Percentiles rank a stretch among this genome's conserved stretches.
Conservation (phyloP, 2,797 vertebrate species). For the Falco concolor region DNA sequence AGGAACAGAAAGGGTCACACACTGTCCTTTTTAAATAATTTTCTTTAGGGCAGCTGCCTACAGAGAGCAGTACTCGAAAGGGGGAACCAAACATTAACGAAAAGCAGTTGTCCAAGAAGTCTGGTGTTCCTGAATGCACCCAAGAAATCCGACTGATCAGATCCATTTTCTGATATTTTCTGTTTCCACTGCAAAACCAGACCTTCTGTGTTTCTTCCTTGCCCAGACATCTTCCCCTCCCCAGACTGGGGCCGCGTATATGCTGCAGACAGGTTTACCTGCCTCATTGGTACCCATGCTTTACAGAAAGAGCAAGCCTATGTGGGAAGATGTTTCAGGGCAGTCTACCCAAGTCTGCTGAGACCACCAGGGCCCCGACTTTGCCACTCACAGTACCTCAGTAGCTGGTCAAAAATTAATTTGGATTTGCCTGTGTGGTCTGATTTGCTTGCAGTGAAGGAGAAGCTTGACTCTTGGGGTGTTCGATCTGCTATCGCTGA, state of each 20-base stretch:
- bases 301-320: background rate
- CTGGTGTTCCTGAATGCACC: background rate
- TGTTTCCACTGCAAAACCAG: background rate
- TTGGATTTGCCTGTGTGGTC: background rate
- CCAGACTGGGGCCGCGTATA: background rate
- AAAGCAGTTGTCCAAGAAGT: background rate
- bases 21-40: background rate
- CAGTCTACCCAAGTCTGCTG: background rate
- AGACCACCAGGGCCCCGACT: background rate
- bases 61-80: background rate
- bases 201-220: background rate
- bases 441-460: background rate
- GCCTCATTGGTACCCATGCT: background rate
- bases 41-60: background rate
- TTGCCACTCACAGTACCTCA: background rate
- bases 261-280: background rate
- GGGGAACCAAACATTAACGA: fast-evolving
- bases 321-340: background rate
- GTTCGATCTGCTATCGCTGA: background rate
- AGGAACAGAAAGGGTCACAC: background rate
- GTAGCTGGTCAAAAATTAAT: fast-evolving
- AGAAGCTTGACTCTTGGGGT: background rate
- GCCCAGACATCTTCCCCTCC: background rate
- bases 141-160: background rate
- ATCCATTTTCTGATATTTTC: background rate